These are phyloP conservation scores for Stegodyphus mimosarum DNA, from an alignment of 1,140 invertebrate genomes.

Conservation along the genomic window DNA sequence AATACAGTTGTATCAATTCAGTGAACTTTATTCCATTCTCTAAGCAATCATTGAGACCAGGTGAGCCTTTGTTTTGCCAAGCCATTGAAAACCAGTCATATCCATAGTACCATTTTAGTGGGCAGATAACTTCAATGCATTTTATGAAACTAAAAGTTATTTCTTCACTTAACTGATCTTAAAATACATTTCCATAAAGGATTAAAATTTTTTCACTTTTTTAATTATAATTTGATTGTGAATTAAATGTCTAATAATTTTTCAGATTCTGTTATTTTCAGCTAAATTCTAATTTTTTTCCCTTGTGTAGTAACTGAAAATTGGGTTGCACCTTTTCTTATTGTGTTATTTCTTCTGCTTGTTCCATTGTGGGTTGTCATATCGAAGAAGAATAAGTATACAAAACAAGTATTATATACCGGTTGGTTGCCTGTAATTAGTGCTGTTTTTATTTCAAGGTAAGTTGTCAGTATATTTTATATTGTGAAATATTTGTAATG, in stretches of 20 bases:
- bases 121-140: background rate
- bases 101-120: background rate
- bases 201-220: no score
- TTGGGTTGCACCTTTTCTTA: constrained; percentile 54
- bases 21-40: background rate
- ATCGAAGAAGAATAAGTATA: constrained; percentile 80
- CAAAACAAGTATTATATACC: constrained; percentile 79
- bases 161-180: background rate
- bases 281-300: background rate
- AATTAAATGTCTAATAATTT: no score
- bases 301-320: constrained; percentile 23
- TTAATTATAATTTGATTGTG: no score
- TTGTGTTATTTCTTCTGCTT: constrained; percentile 69
- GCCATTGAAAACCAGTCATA: no score
- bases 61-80: background rate
- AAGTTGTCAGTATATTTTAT: background rate
- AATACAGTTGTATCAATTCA: background rate
- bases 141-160: background rate
- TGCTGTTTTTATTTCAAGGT: constrained; percentile 90
- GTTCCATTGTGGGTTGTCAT: constrained; percentile 83
- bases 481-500: no score
- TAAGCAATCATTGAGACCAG: background rate
- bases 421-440: constrained; percentile 88
- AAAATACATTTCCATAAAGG: background rate
- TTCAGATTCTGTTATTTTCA: no score